Evolutionary conservation across 2,888 invertebrate species (phyloP).

Genomic region (Cremastinae sp.): DNA sequence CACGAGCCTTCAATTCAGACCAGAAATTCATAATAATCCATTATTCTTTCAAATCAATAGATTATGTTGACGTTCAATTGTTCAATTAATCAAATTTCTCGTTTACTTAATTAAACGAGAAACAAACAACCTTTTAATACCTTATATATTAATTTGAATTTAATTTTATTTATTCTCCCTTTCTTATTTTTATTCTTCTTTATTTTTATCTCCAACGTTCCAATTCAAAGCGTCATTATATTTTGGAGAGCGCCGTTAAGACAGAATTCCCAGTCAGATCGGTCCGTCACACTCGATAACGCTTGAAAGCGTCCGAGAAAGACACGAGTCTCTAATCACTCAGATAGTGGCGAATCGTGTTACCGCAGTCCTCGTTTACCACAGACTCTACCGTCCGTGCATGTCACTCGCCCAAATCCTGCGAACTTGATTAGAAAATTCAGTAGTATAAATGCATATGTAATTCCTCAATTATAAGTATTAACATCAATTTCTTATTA

Average conservation of each 20-base stretch:
- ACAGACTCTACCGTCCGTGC: neutral
- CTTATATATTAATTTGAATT: no score
- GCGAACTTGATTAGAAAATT: neutral
- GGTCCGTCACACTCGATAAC: slow-evolving; percentile 30
- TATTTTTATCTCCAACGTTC: no score
- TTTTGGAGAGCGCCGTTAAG: neutral
- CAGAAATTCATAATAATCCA: no score
- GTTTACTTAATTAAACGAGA: no score
- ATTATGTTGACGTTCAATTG: no score
- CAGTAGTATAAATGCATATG: neutral
- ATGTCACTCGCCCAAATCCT: neutral
- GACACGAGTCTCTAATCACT: slow-evolving; percentile 23
- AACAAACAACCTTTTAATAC: no score
- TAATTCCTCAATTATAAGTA: no score
- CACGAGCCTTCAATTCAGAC: no score
- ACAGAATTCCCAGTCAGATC: slow-evolving; percentile 3
- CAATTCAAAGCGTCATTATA: neutral
- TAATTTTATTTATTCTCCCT: no score
- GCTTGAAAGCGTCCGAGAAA: slow-evolving; percentile 41
- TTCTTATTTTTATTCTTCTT: no score
- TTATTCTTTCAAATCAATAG: no score
- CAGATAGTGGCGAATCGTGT: slow-evolving; percentile 62
- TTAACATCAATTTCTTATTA: neutral
- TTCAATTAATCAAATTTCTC: no score
- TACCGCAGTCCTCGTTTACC: slow-evolving; percentile 32